Evolutionary conservation across 2,797 vertebrate genomes (phyloP).

Genomic region (Argya squamiceps): DNA sequence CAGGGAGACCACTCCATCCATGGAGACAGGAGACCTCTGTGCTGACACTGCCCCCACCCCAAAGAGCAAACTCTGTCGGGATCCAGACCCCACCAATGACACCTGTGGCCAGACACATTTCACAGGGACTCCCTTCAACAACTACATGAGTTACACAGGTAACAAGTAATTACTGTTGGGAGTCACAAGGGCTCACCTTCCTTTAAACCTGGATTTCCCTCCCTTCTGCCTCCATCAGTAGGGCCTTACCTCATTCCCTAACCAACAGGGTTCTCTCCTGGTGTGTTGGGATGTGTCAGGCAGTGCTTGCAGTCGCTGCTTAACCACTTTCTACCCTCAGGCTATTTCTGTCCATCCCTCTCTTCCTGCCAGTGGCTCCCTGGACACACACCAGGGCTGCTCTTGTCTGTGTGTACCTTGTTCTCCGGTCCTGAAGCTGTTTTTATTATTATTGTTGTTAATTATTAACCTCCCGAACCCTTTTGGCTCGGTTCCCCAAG

Average conservation of each 20-base stretch:
- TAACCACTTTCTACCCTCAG: neutral
- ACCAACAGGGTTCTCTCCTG: neutral
- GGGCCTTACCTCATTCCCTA: neutral
- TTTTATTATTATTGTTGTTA: neutral
- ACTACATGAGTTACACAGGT: conserved; percentile 99
- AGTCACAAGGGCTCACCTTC: neutral
- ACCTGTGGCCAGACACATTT: conserved; percentile 87
- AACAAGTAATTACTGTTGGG: rapidly evolving
- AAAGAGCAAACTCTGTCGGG: conserved; percentile 90
- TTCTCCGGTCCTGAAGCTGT: neutral
- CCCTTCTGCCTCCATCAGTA: rapidly evolving
- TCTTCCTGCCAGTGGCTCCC: neutral
- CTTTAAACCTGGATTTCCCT: neutral
- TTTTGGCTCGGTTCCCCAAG: neutral
- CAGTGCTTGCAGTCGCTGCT: neutral
- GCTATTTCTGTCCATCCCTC: neutral
- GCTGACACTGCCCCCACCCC: conserved; percentile 92
- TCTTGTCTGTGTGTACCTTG: neutral
- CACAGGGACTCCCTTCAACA: conserved; percentile 89
- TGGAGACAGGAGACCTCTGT: conserved; percentile 97
- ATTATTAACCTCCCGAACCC: too few species aligned
- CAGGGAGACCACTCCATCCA: conserved; percentile 88
- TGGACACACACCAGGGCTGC: neutral
- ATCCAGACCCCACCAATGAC: conserved; percentile 88
- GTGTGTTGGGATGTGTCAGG: rapidly evolving